phyloP scores from a whole-genome alignment of 2,113 vertebrate species.

The Pygoscelis antarcticus region DNA sequence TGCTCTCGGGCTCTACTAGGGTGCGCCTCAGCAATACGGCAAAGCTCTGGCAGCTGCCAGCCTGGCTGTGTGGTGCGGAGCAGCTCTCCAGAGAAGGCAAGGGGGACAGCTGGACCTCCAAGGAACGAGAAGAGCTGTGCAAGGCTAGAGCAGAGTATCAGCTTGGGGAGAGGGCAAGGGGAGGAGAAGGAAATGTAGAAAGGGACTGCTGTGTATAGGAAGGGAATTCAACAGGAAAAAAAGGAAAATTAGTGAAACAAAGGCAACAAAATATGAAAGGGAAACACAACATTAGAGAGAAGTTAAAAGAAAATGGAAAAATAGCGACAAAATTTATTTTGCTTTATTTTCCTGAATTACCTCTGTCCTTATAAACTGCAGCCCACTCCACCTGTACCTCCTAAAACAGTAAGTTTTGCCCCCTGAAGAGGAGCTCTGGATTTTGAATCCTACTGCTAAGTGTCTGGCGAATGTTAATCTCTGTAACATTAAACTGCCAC shows the following conservation, averaged over 20 bases:
- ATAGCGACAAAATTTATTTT: background rate
- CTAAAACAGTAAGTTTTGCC: background rate
- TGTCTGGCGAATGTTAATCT: fast-evolving
- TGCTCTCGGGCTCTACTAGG: background rate
- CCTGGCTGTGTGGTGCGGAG: fast-evolving
- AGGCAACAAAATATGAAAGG: background rate
- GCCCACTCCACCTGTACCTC: background rate
- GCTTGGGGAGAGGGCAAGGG: background rate
- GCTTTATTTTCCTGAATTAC: background rate
- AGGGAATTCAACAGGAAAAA: background rate
- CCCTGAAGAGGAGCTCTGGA: background rate
- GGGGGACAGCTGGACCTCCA: background rate
- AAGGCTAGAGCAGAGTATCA: background rate
- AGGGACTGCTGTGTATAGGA: background rate
- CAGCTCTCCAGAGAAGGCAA: background rate
- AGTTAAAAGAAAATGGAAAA: background rate
- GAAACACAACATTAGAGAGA: background rate
- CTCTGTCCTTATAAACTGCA: background rate
- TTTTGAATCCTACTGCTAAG: background rate
- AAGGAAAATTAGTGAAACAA: background rate
- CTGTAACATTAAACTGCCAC: background rate
- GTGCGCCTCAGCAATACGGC: background rate
- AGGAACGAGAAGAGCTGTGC: background rate
- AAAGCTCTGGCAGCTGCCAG: background rate
- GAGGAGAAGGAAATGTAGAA: background rate